A percentile compares a stretch with the other conserved stretches of the same genome.
Evolutionary conservation across 1,140 invertebrate species (phyloP).

Genomic region (Drosophila micromelanica): DNA sequence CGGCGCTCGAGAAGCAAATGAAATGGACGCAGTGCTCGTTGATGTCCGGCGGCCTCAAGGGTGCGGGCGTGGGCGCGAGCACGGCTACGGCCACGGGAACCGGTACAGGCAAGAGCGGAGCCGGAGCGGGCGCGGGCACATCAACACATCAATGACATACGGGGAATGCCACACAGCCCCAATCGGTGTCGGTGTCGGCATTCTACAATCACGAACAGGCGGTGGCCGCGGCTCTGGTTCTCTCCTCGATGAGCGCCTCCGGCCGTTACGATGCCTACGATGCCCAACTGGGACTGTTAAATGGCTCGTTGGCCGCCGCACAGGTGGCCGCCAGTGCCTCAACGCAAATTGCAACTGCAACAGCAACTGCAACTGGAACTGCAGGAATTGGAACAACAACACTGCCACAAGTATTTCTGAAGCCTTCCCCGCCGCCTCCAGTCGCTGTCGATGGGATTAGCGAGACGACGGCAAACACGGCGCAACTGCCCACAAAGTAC

Average conservation of each 20-base stretch:
- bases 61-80: not conserved
- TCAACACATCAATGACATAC: constrained; percentile 72
- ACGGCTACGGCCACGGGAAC: constrained; percentile 16
- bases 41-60: constrained; percentile 32
- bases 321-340: constrained; percentile 13
- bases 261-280: constrained; percentile 59
- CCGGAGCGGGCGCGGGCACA: constrained; percentile 20
- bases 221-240: constrained; percentile 72
- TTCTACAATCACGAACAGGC: constrained; percentile 79
- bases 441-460: constrained; percentile 27
- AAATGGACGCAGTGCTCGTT: constrained; percentile 40
- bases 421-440: constrained; percentile 66
- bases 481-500: constrained; percentile 65
- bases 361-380: not conserved
- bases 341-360: constrained; percentile 2
- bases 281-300: constrained; percentile 40
- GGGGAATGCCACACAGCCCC: constrained; percentile 58
- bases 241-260: constrained; percentile 71
- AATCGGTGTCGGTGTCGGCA: constrained; percentile 66
- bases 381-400: constrained; percentile 37
- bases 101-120: constrained; percentile 23
- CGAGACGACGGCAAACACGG: constrained; percentile 24
- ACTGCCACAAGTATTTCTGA: constrained; percentile 84
- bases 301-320: constrained; percentile 26
- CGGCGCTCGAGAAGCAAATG: constrained; percentile 55